Evolutionary conservation across 1,140 invertebrate genomes (phyloP), one percentile per base, ranked within the genome.

Genomic region (Cydia amplana): DNA sequence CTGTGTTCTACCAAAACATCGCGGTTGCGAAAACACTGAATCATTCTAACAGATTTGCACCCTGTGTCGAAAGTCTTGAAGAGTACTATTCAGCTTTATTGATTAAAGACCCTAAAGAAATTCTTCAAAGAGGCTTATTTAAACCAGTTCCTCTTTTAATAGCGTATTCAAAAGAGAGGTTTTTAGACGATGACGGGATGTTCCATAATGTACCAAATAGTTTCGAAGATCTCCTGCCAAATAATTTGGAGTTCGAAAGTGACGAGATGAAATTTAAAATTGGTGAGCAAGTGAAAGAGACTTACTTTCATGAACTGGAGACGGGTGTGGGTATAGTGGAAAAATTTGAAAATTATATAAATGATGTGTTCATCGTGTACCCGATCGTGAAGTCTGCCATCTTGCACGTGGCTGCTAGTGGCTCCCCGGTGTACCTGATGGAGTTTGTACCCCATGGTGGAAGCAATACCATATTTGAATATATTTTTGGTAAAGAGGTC

Each of bases 331-430:
- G 78, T 64, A 51, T 84, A 9, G 55, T 79, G 3, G 74, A 85
- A 18, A 85, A 75, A 14, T 90, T 83, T 72, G 73, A 79, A n/a
- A 81, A 86, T 64, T 92, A 89, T 75, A 74, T 87, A 1, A 82
- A 90, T 75, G 91, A 92, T 64, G 72, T 91, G 23, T 85, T 83
- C 28, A 79, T 84, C 12, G 83, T 82, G 55, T 91, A 88, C 72
- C 89, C 91, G 0, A 74, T 87, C 4, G 49, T 87, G 1, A 91
- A 88, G 74, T 85, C 82, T 6, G 79, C 85, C 16, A 74, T 82
- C 23, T 49, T 88, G 25, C 82, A 88, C 79, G 85, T 88, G 1
- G 64, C 43, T 0, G 83, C 77, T 7, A 85, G 80, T 73, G 36
- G 76, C 16, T 40, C 82, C 18, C 75, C 83, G 25, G 85, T 90